Evolutionary conservation across 2,113 vertebrate genomes (phyloP).

Genomic region (Scortum barcoo): DNA sequence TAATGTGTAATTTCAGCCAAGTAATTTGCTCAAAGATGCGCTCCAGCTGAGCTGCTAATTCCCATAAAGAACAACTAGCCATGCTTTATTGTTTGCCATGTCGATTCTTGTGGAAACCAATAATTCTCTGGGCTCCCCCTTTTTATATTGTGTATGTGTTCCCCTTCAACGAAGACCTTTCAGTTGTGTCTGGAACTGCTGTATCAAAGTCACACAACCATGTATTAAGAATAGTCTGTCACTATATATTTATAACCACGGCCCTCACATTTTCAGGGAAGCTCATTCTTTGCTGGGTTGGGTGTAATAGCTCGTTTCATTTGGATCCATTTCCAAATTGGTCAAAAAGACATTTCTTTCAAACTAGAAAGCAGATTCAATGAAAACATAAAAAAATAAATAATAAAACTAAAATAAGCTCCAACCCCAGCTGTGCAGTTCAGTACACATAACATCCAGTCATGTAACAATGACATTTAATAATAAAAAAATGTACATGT

Average conservation of each 20-base stretch:
- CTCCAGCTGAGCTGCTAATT: constrained; percentile 66
- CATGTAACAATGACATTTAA: neutral
- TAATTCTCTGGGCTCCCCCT: constrained; percentile 3
- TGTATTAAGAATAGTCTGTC: neutral
- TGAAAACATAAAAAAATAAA: neutral
- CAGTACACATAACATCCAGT: neutral
- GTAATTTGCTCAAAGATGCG: constrained; percentile 67
- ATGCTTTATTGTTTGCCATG: constrained; percentile 60
- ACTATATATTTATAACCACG: neutral
- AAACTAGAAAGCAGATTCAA: neutral
- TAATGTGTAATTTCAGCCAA: constrained; percentile 62
- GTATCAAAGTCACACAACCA: constrained; percentile 11
- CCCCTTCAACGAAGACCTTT: constrained; percentile 31
- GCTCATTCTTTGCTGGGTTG: neutral
- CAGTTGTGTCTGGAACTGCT: constrained; percentile 12
- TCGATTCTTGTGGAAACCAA: constrained; percentile 48
- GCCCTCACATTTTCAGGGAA: neutral
- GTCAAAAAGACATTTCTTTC: neutral
- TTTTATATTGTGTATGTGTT: constrained; percentile 37
- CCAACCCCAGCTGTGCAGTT: neutral
- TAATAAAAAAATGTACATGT: neutral
- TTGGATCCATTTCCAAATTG: neutral
- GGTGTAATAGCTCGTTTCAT: neutral
- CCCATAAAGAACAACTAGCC: constrained; percentile 63
- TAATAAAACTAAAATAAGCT: neutral